Evolutionary conservation across 2,113 vertebrate species (phyloP), one percentile per base, ranked within the genome.

Genomic region (Eclectus roratus): DNA sequence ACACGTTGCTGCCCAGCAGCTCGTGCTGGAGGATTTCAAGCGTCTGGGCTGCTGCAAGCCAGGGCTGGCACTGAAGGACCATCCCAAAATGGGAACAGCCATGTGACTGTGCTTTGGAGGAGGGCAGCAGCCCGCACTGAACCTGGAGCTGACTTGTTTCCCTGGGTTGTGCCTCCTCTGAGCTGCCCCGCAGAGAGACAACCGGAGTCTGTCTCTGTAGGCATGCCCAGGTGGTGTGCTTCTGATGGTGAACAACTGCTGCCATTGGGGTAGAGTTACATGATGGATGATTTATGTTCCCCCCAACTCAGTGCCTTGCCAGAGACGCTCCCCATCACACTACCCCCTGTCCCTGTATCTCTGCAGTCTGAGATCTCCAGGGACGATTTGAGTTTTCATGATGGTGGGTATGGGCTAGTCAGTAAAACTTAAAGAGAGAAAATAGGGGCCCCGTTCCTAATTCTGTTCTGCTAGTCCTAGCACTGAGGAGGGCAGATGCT

Each of bases 211-310:
- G 23, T 61, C 35, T 77, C 77, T 77, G 31, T 29, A 52, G 64
- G 50, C 47, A 29, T 60, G 43, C 18, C 5, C 14, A 55, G 28
- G 73, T 12, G 3, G 68, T 0, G 0, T 37, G 56, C 28, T 73
- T 27, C 53, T 80, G 72, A 11, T 3, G 16, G 47, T 5, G 39
- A 17, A 46, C 20, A 50, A 39, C 74, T 79, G 64, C 52, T 84
- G 72, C 46, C n/a, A 11, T 18, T 0, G 0, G 9, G 35, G 7
- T 25, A 52, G 71, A 47, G 41, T 44, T 50, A n/a, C 0, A 0
- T 33, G 29, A 31, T 60, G 35, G 49, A 39, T 35, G 33, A 56
- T 61, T 83, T 61, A 6, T 60, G 50, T 63, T 81, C 19, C 49
- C 28, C n/a, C 7, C 28, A 64, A 5, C 27, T 66, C 31, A 6